Conservation (phyloP, 2,888 invertebrate species). For the Sylvicola fuscatus region DNA sequence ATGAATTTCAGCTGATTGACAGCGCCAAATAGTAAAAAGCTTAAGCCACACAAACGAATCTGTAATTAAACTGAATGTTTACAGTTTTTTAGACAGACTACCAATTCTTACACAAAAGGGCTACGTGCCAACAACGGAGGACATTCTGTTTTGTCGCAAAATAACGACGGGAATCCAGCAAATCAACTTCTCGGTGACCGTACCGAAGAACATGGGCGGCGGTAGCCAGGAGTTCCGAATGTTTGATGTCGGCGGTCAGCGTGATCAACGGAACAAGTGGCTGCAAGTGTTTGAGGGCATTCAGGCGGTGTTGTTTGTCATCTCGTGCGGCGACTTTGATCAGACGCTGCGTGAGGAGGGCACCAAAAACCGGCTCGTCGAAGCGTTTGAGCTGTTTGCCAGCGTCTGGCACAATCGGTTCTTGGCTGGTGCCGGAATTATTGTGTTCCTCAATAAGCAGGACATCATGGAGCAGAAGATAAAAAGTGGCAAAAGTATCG, state of each 20-base stretch:
- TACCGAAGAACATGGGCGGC: conserved; percentile 47
- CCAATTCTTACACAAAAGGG: conserved; percentile 37
- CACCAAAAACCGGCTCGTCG: conserved; percentile 45
- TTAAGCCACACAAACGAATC: conserved; percentile 1
- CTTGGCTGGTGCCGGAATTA: conserved; percentile 49
- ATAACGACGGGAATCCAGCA: conserved; percentile 54
- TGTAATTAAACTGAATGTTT: conserved; percentile 10
- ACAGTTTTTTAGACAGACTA: conserved; percentile 54
- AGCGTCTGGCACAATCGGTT: conserved; percentile 57
- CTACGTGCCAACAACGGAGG: conserved; percentile 53
- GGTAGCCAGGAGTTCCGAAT: conserved; percentile 55
- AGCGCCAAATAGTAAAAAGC: conserved; percentile 61
- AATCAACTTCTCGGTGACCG: conserved; percentile 50
- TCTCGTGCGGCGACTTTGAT: conserved; percentile 64
- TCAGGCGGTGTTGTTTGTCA: conserved; percentile 59
- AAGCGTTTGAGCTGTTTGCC: conserved; percentile 48
- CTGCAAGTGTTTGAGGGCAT: conserved; percentile 71
- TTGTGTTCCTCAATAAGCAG: conserved; percentile 67
- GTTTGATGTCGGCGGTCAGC: conserved; percentile 70
- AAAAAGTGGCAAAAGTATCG: conserved; percentile 38
- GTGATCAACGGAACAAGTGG: conserved; percentile 67
- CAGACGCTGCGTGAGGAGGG: conserved; percentile 50
- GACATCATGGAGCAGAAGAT: conserved; percentile 54
- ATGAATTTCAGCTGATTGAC: conserved; percentile 60
- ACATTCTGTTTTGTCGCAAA: conserved; percentile 55